A percentile compares a stretch with the other conserved stretches of the same genome.
Conservation (phyloP, 1,140 invertebrate species). For the Argopecten irradians region DNA sequence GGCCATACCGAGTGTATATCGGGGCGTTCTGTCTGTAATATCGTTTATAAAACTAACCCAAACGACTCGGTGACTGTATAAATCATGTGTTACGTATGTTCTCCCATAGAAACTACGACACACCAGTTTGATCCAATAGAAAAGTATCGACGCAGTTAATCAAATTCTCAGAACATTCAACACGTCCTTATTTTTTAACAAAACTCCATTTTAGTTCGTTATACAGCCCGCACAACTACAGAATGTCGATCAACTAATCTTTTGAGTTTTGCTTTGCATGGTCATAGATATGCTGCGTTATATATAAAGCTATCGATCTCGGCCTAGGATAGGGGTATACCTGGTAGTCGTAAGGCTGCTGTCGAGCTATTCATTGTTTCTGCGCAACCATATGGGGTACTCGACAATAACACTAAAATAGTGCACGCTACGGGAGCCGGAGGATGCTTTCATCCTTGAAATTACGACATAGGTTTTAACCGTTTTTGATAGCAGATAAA, state of each 20-base stretch:
- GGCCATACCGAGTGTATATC: no score
- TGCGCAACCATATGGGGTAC: background rate
- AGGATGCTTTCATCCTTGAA: background rate
- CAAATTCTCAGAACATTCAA: slow-evolving; percentile 10
- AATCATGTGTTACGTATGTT: background rate
- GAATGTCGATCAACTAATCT: background rate
- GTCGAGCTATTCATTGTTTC: background rate
- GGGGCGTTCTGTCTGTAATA: no score
- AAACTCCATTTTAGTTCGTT: background rate
- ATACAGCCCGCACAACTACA: background rate
- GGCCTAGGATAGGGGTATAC: background rate
- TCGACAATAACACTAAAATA: background rate
- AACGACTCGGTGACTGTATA: background rate
- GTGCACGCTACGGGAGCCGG: background rate
- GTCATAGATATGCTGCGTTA: background rate
- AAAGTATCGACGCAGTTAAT: background rate
- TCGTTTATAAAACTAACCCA: no score
- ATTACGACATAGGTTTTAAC: background rate
- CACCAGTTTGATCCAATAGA: background rate
- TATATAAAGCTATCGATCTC: background rate
- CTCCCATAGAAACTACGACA: background rate
- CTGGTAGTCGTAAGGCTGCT: background rate
- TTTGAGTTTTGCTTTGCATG: background rate
- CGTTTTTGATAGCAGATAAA: no score
- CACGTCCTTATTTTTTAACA: background rate